phyloP scores from a whole-genome alignment of 2,113 vertebrate species.

The Phoxinus phoxinus region DNA sequence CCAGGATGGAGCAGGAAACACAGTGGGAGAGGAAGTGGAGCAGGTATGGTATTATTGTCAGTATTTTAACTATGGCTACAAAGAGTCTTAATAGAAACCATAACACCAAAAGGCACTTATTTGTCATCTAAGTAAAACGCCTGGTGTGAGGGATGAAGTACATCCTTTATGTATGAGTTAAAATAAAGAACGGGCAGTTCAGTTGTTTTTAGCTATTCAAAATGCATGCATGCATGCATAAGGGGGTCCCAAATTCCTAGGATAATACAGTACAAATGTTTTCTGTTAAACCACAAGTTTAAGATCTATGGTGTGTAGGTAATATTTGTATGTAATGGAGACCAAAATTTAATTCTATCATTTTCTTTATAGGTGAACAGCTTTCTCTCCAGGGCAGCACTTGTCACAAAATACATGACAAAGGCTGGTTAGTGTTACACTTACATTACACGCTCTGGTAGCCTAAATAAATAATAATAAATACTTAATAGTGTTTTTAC shows the following conservation, averaged over 20 bases:
- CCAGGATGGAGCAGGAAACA: constrained; percentile 15
- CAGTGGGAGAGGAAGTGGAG: neutral
- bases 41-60: neutral
- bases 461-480: neutral
- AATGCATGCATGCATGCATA: neutral
- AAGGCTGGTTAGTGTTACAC: neutral
- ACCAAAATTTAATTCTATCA: neutral
- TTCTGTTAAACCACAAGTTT: neutral
- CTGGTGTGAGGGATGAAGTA: neutral
- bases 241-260: neutral
- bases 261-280: neutral
- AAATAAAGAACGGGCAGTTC: neutral
- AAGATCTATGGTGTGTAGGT: neutral
- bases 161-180: constrained; percentile 9
- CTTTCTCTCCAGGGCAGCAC: constrained; percentile 6
- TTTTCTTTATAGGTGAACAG: constrained; percentile 2
- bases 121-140: neutral
- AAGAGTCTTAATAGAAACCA: constrained; percentile 7
- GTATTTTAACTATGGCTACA: neutral
- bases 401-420: constrained; percentile 9
- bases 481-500: neutral
- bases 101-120: constrained; percentile 11
- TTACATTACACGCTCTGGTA: neutral
- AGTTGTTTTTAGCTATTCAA: neutral
- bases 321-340: neutral